These are phyloP conservation scores for Spodoptera littoralis DNA, from an alignment of 2,888 invertebrate genomes.

Conservation along the genomic window DNA sequence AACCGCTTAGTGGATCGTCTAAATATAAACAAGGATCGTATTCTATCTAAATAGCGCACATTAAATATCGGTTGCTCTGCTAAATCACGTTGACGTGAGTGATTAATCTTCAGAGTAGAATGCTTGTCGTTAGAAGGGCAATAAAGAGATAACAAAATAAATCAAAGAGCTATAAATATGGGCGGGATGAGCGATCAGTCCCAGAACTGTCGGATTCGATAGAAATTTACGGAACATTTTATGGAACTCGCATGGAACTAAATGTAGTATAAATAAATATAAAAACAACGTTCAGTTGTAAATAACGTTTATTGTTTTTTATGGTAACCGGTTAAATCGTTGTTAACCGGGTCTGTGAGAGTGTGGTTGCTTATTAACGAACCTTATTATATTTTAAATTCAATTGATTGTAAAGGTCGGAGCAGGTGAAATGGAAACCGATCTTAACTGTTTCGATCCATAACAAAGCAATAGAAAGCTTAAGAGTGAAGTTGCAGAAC, in stretches of 20 bases:
- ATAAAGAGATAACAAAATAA: conserved; percentile 89
- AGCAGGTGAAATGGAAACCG: conserved; percentile 52
- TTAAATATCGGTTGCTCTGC: conserved; percentile 87
- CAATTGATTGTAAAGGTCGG: conserved; percentile 62
- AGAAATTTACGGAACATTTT: conserved; percentile 84
- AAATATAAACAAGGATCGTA: conserved; percentile 82
- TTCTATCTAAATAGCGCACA: conserved; percentile 85
- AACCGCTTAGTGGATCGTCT: conserved; percentile 77
- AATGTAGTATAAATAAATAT: conserved; percentile 80
- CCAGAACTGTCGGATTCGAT: conserved; percentile 80
- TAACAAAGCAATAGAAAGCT: conserved; percentile 68
- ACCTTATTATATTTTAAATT: conserved; percentile 65
- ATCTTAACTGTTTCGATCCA: conserved; percentile 39
- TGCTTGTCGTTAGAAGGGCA: conserved; percentile 87
- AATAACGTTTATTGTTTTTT: conserved; percentile 81
- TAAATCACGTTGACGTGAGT: conserved; percentile 87
- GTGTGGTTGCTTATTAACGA: conserved; percentile 63
- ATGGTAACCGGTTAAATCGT: conserved; percentile 65
- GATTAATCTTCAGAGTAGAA: conserved; percentile 87
- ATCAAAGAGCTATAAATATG: conserved; percentile 87
- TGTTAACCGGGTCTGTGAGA: conserved; percentile 42
- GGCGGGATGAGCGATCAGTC: conserved; percentile 84
- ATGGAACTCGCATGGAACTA: conserved; percentile 78
- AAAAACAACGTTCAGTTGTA: conserved; percentile 79
- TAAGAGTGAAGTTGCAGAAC: conserved; percentile 66